These are phyloP conservation scores for Hyppa rectilinea DNA, from an alignment of 2,888 invertebrate species.

Conservation along the genomic window DNA sequence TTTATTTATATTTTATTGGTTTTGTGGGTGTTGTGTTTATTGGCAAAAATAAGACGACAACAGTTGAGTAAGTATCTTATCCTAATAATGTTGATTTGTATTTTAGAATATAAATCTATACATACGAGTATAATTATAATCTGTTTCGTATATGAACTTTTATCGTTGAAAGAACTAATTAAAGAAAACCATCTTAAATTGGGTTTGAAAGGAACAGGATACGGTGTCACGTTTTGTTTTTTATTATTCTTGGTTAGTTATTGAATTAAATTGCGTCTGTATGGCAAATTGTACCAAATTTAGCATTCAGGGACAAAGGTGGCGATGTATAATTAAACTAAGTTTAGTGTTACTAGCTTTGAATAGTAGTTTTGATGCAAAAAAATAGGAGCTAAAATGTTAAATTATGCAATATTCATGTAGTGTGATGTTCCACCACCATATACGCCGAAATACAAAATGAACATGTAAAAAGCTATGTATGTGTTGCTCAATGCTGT, in stretches of 20 bases:
- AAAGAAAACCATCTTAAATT: not conserved
- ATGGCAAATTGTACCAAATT: too few relatives aligned
- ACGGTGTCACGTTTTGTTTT: not conserved
- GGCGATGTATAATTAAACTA: too few relatives aligned
- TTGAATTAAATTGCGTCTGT: not conserved
- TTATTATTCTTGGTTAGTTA: not conserved
- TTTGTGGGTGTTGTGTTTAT: slow-evolving; percentile 67
- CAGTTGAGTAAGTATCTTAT: slow-evolving; percentile 48
- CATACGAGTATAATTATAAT: too few relatives aligned
- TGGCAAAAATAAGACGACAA: slow-evolving; percentile 56
- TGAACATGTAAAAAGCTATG: too few relatives aligned
- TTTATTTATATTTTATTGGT: slow-evolving; percentile 68
- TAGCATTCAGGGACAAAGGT: not conserved
- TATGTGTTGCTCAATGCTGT: too few relatives aligned
- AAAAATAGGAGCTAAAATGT: too few relatives aligned
- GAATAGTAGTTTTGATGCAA: not conserved
- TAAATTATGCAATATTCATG: too few relatives aligned
- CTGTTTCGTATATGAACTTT: not conserved
- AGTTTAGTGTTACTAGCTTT: not conserved
- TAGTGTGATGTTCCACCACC: too few relatives aligned
- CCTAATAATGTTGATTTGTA: slow-evolving; percentile 28
- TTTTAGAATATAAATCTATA: slow-evolving; percentile 5
- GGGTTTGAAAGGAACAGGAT: not conserved
- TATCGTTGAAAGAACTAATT: not conserved
- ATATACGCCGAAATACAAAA: too few relatives aligned